Percentiles rank a stretch among this genome's conserved stretches.
Evolutionary conservation across 2,113 vertebrate species (phyloP).

Genomic region (Bubo bubo): DNA sequence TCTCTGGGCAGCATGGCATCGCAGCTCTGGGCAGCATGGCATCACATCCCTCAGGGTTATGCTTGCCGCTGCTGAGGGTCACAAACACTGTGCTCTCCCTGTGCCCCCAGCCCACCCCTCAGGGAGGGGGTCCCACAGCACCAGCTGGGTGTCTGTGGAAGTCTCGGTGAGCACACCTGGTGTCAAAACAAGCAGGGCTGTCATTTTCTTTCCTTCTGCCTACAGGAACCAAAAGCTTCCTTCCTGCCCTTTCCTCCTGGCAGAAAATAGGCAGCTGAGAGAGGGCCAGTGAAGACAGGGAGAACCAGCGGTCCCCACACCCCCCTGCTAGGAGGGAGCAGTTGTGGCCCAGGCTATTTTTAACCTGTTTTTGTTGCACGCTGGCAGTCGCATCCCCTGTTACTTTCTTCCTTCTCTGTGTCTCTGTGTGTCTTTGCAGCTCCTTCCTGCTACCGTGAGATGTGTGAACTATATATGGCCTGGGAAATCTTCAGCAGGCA

Average conservation of each 20-base stretch:
- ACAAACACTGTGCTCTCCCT: neutral
- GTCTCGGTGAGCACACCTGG: neutral
- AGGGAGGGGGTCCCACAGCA: neutral
- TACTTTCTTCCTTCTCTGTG: conserved; percentile 38
- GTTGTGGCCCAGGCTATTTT: conserved; percentile 68
- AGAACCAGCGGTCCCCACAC: neutral
- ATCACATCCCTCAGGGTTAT: neutral
- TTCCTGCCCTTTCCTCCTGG: conserved; percentile 72
- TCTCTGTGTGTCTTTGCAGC: conserved; percentile 51
- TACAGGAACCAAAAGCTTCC: conserved; percentile 78
- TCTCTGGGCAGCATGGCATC: neutral
- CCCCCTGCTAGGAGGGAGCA: neutral
- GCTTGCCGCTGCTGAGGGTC: neutral
- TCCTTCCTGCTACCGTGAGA: conserved; percentile 61
- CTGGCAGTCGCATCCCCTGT: neutral
- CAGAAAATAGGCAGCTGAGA: conserved; percentile 72
- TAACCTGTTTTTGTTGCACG: conserved; percentile 42
- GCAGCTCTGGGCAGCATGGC: neutral
- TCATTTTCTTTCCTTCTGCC: conserved; percentile 77
- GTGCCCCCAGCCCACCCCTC: neutral
- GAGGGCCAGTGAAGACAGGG: conserved; percentile 49
- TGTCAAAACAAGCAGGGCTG: conserved; percentile 69
- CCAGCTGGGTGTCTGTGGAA: neutral
- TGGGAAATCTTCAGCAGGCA: conserved; percentile 77
- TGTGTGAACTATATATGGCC: conserved; percentile 76